A percentile compares a stretch with the other conserved stretches of the same genome.
phyloP scores from a whole-genome alignment of 2,113 vertebrate species.

The Gopherus evgoodei region DNA sequence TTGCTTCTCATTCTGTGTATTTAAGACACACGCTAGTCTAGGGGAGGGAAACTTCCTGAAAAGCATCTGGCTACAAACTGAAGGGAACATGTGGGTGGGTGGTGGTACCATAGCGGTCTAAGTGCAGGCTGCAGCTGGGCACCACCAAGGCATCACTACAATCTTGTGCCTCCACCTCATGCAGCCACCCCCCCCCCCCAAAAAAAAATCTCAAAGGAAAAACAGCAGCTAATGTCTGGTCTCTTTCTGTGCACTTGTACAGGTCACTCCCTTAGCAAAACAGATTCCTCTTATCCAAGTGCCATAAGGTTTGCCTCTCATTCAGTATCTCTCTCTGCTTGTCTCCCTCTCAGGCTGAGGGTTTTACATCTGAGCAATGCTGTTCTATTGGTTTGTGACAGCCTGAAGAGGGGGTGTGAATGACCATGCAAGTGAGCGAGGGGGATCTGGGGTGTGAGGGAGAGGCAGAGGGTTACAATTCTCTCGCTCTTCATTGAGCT shows the following conservation, averaged over 20 bases:
- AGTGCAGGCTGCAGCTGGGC: neutral
- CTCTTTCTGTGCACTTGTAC: neutral
- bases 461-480: neutral
- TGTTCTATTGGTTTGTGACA: neutral
- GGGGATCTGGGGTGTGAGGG: neutral
- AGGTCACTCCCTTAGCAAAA: neutral
- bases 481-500: neutral
- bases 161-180: neutral
- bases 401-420: neutral
- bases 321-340: neutral
- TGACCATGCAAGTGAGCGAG: neutral
- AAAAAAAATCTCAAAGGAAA: neutral
- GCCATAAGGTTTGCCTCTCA: neutral
- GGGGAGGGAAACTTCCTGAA: neutral
- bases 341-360: neutral
- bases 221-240: neutral
- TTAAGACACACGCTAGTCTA: neutral
- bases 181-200: neutral
- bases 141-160: neutral
- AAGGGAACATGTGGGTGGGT: neutral
- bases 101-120: slow-evolving; percentile 3
- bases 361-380: neutral
- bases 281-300: neutral
- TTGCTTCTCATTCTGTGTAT: slow-evolving; percentile 7
- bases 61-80: neutral